Base-by-base conservation (phyloP, 2,888 invertebrate genomes). In the Prostheceraeus crozeri region DNA sequence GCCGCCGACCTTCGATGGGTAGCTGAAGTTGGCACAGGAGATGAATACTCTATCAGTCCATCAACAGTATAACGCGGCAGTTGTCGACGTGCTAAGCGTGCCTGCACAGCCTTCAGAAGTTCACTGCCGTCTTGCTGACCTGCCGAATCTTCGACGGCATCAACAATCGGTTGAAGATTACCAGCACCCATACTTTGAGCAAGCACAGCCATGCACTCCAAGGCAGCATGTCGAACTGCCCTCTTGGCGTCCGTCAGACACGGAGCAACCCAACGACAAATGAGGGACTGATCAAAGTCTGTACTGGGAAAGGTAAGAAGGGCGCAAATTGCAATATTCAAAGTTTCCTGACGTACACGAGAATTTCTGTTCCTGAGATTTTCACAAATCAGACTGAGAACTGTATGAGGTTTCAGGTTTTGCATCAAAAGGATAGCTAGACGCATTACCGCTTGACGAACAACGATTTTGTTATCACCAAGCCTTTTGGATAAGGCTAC, bases 171-270 rank as follows among this genome's bases (percentile, higher is more conserved):
- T 1, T 83, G 82, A 0, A 76, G 68, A 62, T 76, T 72, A 23
- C 80, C 78, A 27, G 80, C 78, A 0, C 83, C 82, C 65, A 83
- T 78, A 58, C 85, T 82, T 75, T 86, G 85, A 1, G 85, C 85
- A 36, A 88, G 75, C 23, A 85, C 83, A 0, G 88, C 85, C 48
- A 87, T 76, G 30, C 85, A 83, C 72, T 89, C 88, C 57, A 89
- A 81, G 59, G 82, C 85, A 63, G 82, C 89, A 77, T 82, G 89
- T 69, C 82, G 83, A 64, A 84, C 48, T 28, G 21, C 14, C 72
- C 83, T 82, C 68, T 84, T 87, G 66, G 81, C 83, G 70, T 83
- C 83, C 48, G 75, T 73, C 40, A 81, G 69, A 40, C 77, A 69
- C 28, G 77, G 79, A 55, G 76, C 76, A 19, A 80, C 73, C 60